Base-by-base conservation (phyloP, 2,888 invertebrate species). In the Eilema caniola region DNA sequence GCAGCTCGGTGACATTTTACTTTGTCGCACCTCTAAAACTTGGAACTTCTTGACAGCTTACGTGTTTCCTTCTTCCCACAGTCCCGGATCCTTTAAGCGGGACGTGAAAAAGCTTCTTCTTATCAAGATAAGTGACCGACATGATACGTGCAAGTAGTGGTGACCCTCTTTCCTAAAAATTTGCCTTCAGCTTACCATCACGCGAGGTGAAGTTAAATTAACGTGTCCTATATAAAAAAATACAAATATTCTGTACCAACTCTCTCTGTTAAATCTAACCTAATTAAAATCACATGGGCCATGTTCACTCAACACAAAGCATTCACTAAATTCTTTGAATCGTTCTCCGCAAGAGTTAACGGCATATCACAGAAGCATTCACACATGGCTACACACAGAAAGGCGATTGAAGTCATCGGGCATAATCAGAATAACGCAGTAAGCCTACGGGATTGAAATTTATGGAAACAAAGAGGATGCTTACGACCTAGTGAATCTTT, bases 331-430 rank as follows among this genome's bases (percentile, higher is more conserved):
- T 82, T 74, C 72, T 67, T 62, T n/a, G 70, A 72, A 77, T 74
- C 67, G 69, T 70, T 71, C 66, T 47, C 66, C 68, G 56, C 72
- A 63, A 60, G 63, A 64, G 56, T 59, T 65, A 64, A 8, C 59
- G 61, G 59, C 66, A 64, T 66, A 66, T 60, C 69, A 24, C 24
- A 61, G 62, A 70, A 70, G 71, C 72, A 69, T 77, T 77, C 71
- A 77, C 77, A 71, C 80, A 72, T 66, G 71, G 69, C 2, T 61
- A 67, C 25, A 69, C 80, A 82, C 73, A 75, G 80, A 73, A 31
- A 63, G 67, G 63, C 24, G 66, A 66, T 75, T 41, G 57, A 60
- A 66, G 66, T 41, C 67, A 75, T 61, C 28, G n/a, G 60, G 25
- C 16, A 61, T 31, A 61, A 11, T 68, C 66, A 47, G 47, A 69